Evolutionary conservation across 2,888 invertebrate genomes (phyloP).

Genomic region (Heliconius ethilla): DNA sequence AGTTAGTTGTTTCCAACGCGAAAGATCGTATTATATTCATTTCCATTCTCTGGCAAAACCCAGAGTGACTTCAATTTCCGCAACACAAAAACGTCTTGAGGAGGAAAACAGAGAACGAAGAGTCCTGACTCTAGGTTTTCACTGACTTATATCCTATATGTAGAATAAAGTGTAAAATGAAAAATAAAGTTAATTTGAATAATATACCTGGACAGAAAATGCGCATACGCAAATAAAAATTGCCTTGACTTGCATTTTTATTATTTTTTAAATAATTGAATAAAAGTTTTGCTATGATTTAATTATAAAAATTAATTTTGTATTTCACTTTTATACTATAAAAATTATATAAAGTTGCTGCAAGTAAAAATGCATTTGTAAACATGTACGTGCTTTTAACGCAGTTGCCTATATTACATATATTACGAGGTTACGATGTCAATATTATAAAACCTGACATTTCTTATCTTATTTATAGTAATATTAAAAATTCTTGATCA

Average conservation of each 20-base stretch:
- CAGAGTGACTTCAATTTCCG: no score
- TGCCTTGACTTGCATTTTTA: not conserved
- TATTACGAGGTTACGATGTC: conserved; percentile 21
- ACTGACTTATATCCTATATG: no score
- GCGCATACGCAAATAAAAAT: conserved; percentile 5
- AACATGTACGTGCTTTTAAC: conserved; percentile 6
- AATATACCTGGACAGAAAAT: not conserved
- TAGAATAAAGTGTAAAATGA: no score
- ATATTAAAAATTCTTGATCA: not conserved
- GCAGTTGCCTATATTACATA: not conserved
- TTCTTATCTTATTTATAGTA: not conserved
- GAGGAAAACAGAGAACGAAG: no score
- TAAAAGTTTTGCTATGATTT: not conserved
- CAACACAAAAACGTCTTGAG: no score
- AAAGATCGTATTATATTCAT: no score
- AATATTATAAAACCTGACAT: conserved; percentile 5
- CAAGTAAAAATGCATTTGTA: not conserved
- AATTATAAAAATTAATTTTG: not conserved
- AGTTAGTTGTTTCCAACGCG: no score
- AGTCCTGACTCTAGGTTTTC: no score
- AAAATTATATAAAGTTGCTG: not conserved
- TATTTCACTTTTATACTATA: not conserved
- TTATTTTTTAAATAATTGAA: not conserved
- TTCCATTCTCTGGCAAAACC: no score
- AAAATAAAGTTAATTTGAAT: not conserved